phyloP scores from a whole-genome alignment of 2,113 vertebrate species.

The Pithys albifrons region DNA sequence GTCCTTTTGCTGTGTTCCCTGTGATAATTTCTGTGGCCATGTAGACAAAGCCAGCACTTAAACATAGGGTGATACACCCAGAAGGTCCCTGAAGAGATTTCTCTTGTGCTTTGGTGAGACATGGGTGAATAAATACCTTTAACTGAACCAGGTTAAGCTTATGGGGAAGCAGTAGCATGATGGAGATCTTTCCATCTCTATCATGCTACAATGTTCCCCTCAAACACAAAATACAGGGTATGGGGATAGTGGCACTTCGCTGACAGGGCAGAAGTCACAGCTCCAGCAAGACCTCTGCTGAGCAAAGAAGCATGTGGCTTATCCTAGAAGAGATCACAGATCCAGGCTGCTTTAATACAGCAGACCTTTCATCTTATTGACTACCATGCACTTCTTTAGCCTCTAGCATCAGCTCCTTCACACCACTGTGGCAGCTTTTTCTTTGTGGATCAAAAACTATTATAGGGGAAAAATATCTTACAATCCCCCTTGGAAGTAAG shows the following conservation, averaged over 20 bases:
- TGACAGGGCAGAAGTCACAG: neutral
- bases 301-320: neutral
- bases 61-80: accelerated
- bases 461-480: neutral
- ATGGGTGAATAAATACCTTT: neutral
- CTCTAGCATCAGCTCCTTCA: neutral
- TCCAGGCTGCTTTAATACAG: neutral
- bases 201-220: neutral
- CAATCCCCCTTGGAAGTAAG: neutral
- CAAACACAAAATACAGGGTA: neutral
- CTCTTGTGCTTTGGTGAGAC: neutral
- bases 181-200: neutral
- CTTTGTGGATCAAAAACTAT: neutral
- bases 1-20: neutral
- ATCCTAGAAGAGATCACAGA: neutral
- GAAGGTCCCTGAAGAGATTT: neutral
- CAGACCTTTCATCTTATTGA: neutral
- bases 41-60: neutral
- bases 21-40: accelerated
- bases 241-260: neutral
- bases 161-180: accelerated
- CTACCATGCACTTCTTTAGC: neutral
- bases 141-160: neutral
- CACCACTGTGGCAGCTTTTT: neutral
- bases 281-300: neutral